Evolutionary conservation across 2,113 vertebrate genomes (phyloP), one percentile per base, ranked within the genome.

Genomic region (Corvus cornix): DNA sequence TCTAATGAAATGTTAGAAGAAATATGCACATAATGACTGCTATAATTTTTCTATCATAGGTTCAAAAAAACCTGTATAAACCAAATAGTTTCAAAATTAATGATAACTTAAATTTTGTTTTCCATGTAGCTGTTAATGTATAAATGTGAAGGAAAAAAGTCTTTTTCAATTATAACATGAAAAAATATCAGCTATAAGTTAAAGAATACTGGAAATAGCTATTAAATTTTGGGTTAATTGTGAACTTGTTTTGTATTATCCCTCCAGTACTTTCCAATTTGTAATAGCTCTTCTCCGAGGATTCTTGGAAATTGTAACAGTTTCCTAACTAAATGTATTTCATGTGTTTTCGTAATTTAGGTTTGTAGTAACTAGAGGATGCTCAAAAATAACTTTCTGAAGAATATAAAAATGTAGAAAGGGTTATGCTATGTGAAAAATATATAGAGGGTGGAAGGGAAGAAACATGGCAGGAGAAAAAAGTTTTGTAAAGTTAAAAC

Each of bases 401-500:
- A 69, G 24, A 67, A 43, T 27, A 76, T 17, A 64, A 55, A 73
- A 80, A 26, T 37, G 55, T 49, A 1, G 30, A 43, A 64, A 43
- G 4, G 4, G 4, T 33, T 93, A 62, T 10, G 53, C 80, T 23
- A 23, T 26, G 5, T 59, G 53, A 72, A 84, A 92, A 87, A 68
- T 16, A 22, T 1, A 2, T 10, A 14, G 30, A 53, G 8, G 8
- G 16, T 0, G 0, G 16, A 21, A 73, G 14, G 33, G 33, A 39
- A 46, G 35, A 87, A 84, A 77, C 5, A 23, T 1, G 11, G 8
- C 10, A 24, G 18, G 10, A 44, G 30, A 35, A 15, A 68, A 35
- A 75, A n/a, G 13, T 73, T 67, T 70, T 22, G 17, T 74, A 1
- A 52, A 33, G 6, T 53, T 35, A 2, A 6, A 82, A 44, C 7